Percentiles rank a stretch among this genome's conserved stretches.
phyloP scores from a whole-genome alignment of 2,888 invertebrate genomes.

The Eueremaeus valkanovi region DNA sequence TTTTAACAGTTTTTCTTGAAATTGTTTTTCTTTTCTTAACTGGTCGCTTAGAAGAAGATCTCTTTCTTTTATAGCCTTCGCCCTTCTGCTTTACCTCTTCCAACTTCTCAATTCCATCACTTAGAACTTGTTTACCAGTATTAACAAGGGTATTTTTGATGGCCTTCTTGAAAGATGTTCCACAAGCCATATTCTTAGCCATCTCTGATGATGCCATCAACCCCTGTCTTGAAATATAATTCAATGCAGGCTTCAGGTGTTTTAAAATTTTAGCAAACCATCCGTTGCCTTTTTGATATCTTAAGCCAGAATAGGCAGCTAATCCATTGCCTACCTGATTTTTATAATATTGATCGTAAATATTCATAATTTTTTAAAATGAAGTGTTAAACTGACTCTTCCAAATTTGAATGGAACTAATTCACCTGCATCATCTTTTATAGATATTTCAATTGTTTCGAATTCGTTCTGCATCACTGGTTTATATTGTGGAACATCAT shows the following conservation, averaged over 20 bases:
- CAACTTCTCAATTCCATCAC: neutral
- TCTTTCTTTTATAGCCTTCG: neutral
- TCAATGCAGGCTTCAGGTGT: slow-evolving; percentile 13
- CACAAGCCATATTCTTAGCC: neutral
- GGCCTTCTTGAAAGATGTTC: neutral
- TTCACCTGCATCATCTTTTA: slow-evolving; percentile 24
- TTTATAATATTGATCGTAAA: neutral
- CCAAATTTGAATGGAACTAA: slow-evolving; percentile 23
- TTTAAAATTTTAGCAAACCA: slow-evolving; percentile 11
- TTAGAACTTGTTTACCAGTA: neutral
- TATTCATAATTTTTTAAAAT: slow-evolving; percentile 31
- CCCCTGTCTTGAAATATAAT: neutral
- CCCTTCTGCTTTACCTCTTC: neutral
- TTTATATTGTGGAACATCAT: neutral
- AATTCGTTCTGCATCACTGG: neutral
- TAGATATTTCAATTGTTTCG: slow-evolving; percentile 23
- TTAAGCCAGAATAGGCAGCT: neutral
- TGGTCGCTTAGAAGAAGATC: too few species aligned
- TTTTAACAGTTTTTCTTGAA: neutral
- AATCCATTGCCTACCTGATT: neutral
- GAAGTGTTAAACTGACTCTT: neutral
- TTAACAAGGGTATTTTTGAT: neutral
- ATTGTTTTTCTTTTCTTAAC: too few species aligned
- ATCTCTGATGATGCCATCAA: neutral
- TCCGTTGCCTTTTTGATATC: neutral